Conservation (phyloP, 2,888 invertebrate species). For the Tridacna gigas region DNA sequence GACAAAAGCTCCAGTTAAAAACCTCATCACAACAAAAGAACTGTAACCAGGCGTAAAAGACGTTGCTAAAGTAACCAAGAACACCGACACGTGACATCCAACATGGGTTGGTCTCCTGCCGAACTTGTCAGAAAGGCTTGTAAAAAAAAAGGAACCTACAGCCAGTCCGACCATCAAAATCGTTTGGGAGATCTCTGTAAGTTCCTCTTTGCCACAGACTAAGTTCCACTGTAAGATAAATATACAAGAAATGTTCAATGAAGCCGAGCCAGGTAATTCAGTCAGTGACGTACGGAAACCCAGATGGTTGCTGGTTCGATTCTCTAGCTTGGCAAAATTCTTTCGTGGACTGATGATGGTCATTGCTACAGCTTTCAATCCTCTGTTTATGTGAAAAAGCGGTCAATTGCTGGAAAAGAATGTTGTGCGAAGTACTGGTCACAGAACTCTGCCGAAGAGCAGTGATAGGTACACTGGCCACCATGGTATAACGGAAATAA, state of each 20-base stretch:
- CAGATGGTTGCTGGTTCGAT: neutral
- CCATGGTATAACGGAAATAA: too few relatives aligned
- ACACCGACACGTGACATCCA: slow-evolving; percentile 45
- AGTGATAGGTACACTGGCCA: too few relatives aligned
- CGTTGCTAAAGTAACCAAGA: slow-evolving; percentile 47
- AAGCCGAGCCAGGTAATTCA: neutral
- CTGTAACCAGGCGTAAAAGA: slow-evolving; percentile 60
- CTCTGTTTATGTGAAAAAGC: too few relatives aligned
- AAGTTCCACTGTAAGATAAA: slow-evolving; percentile 69
- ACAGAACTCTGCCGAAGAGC: too few relatives aligned
- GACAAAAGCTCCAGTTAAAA: slow-evolving; percentile 59
- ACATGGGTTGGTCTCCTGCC: slow-evolving; percentile 63
- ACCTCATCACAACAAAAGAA: slow-evolving; percentile 56
- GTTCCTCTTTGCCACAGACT: slow-evolving; percentile 74
- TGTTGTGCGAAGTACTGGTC: too few relatives aligned
- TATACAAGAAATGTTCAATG: slow-evolving; percentile 2
- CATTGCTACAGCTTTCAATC: neutral
- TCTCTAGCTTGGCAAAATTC: neutral
- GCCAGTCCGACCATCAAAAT: slow-evolving; percentile 77
- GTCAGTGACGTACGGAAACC: neutral
- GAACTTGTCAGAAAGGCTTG: slow-evolving; percentile 74
- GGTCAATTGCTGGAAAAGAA: too few relatives aligned
- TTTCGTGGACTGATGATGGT: neutral
- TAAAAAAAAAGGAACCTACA: slow-evolving; percentile 73
- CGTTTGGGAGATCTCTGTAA: slow-evolving; percentile 76